Percentiles rank a stretch among this genome's conserved stretches.
Evolutionary conservation across 2,888 invertebrate species (phyloP).

Genomic region (Griposia aprilina): DNA sequence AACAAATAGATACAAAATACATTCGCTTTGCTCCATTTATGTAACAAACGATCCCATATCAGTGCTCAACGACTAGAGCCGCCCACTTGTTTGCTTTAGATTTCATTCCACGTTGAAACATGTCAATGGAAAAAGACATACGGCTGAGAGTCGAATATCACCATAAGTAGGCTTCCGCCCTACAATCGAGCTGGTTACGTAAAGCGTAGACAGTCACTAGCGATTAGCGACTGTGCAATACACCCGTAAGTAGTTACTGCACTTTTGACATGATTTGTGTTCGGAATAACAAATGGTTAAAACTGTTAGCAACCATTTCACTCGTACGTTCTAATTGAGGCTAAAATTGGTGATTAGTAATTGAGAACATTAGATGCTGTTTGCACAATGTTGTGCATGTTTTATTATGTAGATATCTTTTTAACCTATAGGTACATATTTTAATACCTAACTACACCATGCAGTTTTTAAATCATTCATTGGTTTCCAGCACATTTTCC

Average conservation of each 20-base stretch:
- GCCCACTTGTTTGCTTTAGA: conserved; percentile 52
- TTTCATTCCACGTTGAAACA: conserved; percentile 59
- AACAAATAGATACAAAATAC: conserved; percentile 37
- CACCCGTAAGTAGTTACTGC: conserved; percentile 46
- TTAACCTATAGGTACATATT: background rate
- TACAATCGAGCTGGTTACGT: conserved; percentile 73
- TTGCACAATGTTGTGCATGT: background rate
- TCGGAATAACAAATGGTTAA: conserved; percentile 40
- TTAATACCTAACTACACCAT: background rate
- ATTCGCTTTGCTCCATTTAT: conserved; percentile 68
- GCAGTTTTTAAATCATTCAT: background rate
- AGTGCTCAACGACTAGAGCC: conserved; percentile 56
- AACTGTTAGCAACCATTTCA: conserved; percentile 14
- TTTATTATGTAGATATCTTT: background rate
- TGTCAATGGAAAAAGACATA: conserved; percentile 67
- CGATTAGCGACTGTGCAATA: conserved; percentile 67
- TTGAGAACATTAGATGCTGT: background rate
- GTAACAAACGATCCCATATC: conserved; percentile 70
- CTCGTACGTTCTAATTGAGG: background rate
- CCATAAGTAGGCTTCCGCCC: conserved; percentile 80
- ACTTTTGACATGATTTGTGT: conserved; percentile 57
- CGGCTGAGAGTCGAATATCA: conserved; percentile 68
- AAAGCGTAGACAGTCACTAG: conserved; percentile 63
- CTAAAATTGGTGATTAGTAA: background rate
- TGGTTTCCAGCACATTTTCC: background rate